Percentiles rank a stretch among this genome's conserved stretches.
These are phyloP conservation scores for Apis florea DNA, from an alignment of 1,140 invertebrate species.

Conservation along the genomic window DNA sequence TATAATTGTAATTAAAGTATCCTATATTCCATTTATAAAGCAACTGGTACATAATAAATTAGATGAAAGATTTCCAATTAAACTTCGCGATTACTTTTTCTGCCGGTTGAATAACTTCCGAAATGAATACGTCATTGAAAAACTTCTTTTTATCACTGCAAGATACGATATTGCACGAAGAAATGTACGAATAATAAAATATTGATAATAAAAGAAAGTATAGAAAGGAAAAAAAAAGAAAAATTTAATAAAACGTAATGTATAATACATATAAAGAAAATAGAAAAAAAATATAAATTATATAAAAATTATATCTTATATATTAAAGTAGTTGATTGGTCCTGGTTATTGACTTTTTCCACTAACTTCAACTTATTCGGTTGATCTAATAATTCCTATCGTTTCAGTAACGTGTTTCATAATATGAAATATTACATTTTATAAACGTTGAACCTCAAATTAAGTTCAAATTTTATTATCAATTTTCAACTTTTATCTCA, in stretches of 20 bases:
- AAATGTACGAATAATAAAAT: not conserved
- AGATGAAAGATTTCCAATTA: conserved; percentile 28
- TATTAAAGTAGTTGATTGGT: not conserved
- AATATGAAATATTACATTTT: too few relatives aligned
- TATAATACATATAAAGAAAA: not conserved
- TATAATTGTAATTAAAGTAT: too few relatives aligned
- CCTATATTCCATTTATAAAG: too few relatives aligned
- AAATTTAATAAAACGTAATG: not conserved
- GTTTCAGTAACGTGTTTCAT: too few relatives aligned
- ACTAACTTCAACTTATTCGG: not conserved
- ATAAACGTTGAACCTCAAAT: too few relatives aligned
- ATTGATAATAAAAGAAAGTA: not conserved
- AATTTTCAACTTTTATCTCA: too few relatives aligned
- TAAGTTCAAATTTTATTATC: too few relatives aligned
- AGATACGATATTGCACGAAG: not conserved
- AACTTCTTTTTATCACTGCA: not conserved
- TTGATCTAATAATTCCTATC: too few relatives aligned
- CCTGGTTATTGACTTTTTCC: not conserved
- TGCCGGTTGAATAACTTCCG: not conserved
- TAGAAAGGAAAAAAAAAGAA: not conserved
- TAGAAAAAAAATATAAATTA: not conserved
- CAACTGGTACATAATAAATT: not conserved
- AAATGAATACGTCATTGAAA: conserved; percentile 16
- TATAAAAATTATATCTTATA: not conserved
- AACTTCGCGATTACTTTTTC: conserved; percentile 27